Base-by-base conservation (phyloP, 2,888 invertebrate genomes). In the Operophtera brumata region DNA sequence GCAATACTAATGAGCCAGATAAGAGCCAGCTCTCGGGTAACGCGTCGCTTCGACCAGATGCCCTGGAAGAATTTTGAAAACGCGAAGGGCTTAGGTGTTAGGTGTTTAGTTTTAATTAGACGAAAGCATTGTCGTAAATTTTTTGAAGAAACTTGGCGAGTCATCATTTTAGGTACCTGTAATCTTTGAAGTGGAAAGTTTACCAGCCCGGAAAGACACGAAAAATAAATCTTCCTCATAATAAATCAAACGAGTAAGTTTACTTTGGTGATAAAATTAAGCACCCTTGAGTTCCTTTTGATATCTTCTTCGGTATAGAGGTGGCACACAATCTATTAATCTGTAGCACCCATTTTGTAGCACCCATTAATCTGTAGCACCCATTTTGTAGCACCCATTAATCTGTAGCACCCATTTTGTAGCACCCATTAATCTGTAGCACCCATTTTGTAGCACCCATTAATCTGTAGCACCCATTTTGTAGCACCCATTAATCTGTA, bases 171-270 rank as follows among this genome's bases (percentile, higher is more conserved):
- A 36, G 42, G 36, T 14, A 13, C 34, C 48, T 49, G 45, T 48
- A 52, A 47, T 46, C 52, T 57, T 52, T 52, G 20, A 51, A 54
- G 50, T 48, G 45, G 44, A 48, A 53, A 51, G 47, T 36, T 45
- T 46, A 51, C 37, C 42, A 12, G 39, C 40, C 41, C 39, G 32
- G 47, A 45, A 53, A 30, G 52, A 26, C n/a, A 37, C 13, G 48
- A 28, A 36, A 35, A 36, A n/a, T 6, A 35, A 13, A 42, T 44
- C 35, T 47, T 37, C 42, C 30, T 13, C 13, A 11, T 45, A 35
- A 53, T 53, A 50, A 55, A 61, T 57, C 48, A 54, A 47, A 50
- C 28, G 45, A 28, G 40, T 42, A 53, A 47, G 28, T 44, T n/a
- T 20, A 40, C 30, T 36, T 54, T 44, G 14, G 36, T 48, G 47